Evolutionary conservation across 2,113 vertebrate species (phyloP).

Genomic region (Podarcis raffonei): DNA sequence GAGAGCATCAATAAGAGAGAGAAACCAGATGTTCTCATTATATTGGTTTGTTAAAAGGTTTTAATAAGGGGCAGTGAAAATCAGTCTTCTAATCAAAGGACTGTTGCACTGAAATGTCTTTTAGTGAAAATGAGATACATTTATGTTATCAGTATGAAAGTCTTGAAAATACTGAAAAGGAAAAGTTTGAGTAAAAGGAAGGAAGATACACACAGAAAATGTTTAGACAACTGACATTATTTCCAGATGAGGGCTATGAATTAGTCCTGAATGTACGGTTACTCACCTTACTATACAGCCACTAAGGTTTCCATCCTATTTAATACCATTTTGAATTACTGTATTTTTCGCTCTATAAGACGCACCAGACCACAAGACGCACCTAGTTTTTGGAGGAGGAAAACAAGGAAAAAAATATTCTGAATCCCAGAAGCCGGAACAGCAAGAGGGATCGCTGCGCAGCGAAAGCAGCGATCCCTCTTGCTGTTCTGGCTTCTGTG

Average conservation of each 20-base stretch:
- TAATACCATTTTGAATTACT: background rate
- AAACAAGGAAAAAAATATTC: too few relatives aligned
- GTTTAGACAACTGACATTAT: background rate
- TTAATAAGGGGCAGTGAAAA: background rate
- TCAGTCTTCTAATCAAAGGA: background rate
- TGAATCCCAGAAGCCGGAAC: too few relatives aligned
- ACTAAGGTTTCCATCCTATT: background rate
- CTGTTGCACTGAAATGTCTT: background rate
- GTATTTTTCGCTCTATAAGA: too few relatives aligned
- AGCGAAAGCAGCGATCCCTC: too few relatives aligned
- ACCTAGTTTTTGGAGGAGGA: too few relatives aligned
- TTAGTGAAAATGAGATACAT: background rate
- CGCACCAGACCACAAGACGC: too few relatives aligned
- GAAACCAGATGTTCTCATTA: background rate
- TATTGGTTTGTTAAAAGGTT: background rate
- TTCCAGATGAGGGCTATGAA: too few relatives aligned
- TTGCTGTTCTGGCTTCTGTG: too few relatives aligned
- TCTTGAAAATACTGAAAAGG: background rate
- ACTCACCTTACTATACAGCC: background rate
- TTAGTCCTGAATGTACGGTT: background rate
- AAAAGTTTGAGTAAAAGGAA: background rate
- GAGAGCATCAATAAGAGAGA: background rate
- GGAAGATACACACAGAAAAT: background rate
- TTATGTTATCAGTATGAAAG: background rate
- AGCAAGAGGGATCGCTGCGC: too few relatives aligned